A percentile compares a stretch with the other conserved stretches of the same genome.
Conservation (phyloP, 2,113 vertebrate genomes). For the Malaclemys terrapin region DNA sequence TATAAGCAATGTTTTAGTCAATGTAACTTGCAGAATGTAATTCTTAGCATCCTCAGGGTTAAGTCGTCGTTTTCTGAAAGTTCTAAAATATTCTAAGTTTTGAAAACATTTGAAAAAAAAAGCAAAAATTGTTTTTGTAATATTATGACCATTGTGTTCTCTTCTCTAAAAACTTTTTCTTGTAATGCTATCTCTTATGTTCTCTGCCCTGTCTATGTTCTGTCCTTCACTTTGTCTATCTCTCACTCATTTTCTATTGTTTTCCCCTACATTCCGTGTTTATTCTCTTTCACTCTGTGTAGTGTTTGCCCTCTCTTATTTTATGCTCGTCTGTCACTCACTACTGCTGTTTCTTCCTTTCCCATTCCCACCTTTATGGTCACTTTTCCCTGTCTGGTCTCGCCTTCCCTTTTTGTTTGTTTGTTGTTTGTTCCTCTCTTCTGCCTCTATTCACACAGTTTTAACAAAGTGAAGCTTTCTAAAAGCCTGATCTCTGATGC, state of each 20-base stretch:
- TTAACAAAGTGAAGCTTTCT: background rate
- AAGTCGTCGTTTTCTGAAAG: conserved; percentile 5
- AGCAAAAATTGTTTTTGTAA: background rate
- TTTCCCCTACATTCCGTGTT: fast-evolving
- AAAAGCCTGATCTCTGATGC: background rate
- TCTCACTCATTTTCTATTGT: background rate
- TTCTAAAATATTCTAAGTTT: background rate
- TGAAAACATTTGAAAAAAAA: background rate
- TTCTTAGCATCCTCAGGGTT: background rate
- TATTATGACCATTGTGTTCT: background rate
- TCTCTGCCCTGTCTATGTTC: background rate
- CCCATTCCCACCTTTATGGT: too few relatives aligned
- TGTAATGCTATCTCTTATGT: background rate
- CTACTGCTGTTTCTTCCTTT: background rate
- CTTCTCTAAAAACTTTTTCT: background rate
- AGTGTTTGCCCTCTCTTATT: background rate
- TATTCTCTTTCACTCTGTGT: background rate
- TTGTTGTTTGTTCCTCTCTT: background rate
- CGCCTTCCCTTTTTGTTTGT: background rate
- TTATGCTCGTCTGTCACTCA: background rate
- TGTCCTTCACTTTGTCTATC: background rate
- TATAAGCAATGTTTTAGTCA: background rate
- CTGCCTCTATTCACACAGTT: background rate
- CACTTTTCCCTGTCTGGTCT: background rate
- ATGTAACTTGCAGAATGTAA: background rate